Evolutionary conservation across 1,140 invertebrate genomes (phyloP), one percentile per base, ranked within the genome.

Genomic region (Trichonephila clavata): DNA sequence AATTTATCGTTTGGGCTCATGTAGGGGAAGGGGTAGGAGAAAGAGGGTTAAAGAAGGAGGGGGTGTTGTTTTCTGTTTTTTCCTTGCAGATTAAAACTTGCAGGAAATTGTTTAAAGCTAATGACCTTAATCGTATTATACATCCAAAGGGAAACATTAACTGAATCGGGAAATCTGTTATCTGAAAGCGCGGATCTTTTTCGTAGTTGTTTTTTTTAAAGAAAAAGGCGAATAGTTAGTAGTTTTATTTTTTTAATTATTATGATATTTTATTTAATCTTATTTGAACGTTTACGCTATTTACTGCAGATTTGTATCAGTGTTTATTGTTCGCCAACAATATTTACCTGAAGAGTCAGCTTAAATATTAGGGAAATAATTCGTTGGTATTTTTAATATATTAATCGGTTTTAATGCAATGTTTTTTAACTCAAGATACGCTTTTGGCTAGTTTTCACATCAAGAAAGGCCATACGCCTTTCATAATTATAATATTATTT

Each of bases 21-120:
- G 63, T n/a, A 65, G 32, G 2, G 63, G 14, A 8, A 24, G 0
- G 65, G 13, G 20, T 1, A n/a, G 63, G 63, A 13, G 8, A 24
- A 50, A 50, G 50, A 5, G 50, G 10, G 50, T 50, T 50, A 50
- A 7, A 7, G 50, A 50, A 13, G 20, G 63, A 65, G 65, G 65
- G 65, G 24, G 21, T 68, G n/a, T 3, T 14, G 65, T 68, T 24
- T 24, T 68, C 65, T 68, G 65, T 68, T 68, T 68, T 68, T 68
- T 68, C 65, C 10, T 24, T 24, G 65, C 65, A 68, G 65, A 68
- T 68, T 68, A 68, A 68, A 68, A 10, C 65, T 27, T 68, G 65
- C 65, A 68, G 65, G 24, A 68, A 68, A 68, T 68, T 68, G 65
- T 68, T 68, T 68, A 68, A 68, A 68, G 21, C n/a, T 68, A 68